phyloP scores from a whole-genome alignment of 2,797 vertebrate genomes.

The Leuciscus waleckii region DNA sequence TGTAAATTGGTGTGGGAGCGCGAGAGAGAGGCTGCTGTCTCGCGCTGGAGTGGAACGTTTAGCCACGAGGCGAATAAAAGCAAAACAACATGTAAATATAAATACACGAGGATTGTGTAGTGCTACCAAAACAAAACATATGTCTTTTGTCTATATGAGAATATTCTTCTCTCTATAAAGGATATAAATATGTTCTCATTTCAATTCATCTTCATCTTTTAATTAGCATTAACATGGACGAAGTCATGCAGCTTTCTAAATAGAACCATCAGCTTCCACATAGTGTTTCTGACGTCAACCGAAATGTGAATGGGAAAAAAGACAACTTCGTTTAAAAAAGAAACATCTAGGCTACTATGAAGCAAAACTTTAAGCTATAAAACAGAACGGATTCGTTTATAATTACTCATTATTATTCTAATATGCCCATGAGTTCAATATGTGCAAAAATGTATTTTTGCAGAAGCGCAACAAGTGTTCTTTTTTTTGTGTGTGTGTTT shows the following conservation, averaged over 20 bases:
- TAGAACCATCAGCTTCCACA: neutral
- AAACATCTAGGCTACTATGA: neutral
- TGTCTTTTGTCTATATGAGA: conserved; percentile 59
- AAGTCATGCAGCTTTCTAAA: neutral
- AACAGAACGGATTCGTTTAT: conserved; percentile 4
- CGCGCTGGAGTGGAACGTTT: conserved; percentile 75
- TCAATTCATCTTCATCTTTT: neutral
- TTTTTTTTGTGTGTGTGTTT: too few species aligned
- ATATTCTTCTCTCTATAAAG: neutral
- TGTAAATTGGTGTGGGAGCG: conserved; percentile 74
- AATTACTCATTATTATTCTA: neutral
- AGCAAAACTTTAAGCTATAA: neutral
- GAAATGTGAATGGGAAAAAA: conserved; percentile 4
- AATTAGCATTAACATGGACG: neutral
- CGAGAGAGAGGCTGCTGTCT: conserved; percentile 74
- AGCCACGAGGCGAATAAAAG: conserved; percentile 77
- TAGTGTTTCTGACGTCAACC: conserved; percentile 27
- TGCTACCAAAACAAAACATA: conserved; percentile 64
- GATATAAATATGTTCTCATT: neutral
- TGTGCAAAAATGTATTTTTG: neutral
- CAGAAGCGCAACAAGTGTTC: conserved; percentile 29
- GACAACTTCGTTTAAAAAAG: neutral
- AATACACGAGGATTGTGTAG: conserved; percentile 32
- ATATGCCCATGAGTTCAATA: neutral
- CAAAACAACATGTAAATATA: conserved; percentile 44